Evolutionary conservation across 2,888 invertebrate species (phyloP).

Genomic region (Margaritifera margaritifera): DNA sequence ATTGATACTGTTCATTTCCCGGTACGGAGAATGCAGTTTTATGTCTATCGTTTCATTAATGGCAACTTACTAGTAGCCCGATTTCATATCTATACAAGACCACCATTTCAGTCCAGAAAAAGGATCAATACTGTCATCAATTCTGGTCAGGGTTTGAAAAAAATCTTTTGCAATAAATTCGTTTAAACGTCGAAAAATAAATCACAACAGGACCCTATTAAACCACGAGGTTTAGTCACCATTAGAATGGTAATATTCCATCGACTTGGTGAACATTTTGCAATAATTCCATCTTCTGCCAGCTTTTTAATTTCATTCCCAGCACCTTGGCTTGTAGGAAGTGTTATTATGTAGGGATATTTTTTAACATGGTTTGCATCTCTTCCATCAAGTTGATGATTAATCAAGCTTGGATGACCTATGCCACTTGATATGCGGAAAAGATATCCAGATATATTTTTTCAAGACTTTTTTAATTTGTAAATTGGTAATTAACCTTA

Average conservation of each 20-base stretch:
- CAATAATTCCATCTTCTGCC: constrained; percentile 19
- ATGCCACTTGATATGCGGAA: constrained; percentile 11
- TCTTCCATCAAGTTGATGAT: constrained; percentile 24
- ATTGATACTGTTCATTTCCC: constrained; percentile 19
- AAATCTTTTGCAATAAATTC: constrained; percentile 19
- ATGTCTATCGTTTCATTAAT: constrained; percentile 10
- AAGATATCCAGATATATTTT: too few relatives aligned
- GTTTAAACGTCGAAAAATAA: constrained; percentile 23
- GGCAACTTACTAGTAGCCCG: constrained; percentile 28
- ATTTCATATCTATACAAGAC: too few relatives aligned
- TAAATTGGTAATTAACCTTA: constrained; percentile 4
- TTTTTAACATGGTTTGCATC: constrained; percentile 23
- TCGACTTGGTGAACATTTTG: constrained; percentile 13
- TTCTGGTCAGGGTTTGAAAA: constrained; percentile 26
- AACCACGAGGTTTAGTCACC: constrained; percentile 20
- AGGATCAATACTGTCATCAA: constrained; percentile 27
- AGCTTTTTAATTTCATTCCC: constrained; percentile 26
- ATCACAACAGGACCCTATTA: constrained; percentile 21
- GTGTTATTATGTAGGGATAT: constrained; percentile 23
- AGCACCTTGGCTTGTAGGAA: constrained; percentile 20
- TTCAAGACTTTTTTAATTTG: constrained; percentile 11
- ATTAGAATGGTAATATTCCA: constrained; percentile 28
- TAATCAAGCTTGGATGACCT: constrained; percentile 12
- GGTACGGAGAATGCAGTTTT: constrained; percentile 19
- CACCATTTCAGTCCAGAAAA: too few relatives aligned